A percentile compares a stretch with the other conserved stretches of the same genome.
These are phyloP conservation scores for Osmerus eperlanus DNA, from an alignment of 2,113 vertebrate species.

Conservation along the genomic window DNA sequence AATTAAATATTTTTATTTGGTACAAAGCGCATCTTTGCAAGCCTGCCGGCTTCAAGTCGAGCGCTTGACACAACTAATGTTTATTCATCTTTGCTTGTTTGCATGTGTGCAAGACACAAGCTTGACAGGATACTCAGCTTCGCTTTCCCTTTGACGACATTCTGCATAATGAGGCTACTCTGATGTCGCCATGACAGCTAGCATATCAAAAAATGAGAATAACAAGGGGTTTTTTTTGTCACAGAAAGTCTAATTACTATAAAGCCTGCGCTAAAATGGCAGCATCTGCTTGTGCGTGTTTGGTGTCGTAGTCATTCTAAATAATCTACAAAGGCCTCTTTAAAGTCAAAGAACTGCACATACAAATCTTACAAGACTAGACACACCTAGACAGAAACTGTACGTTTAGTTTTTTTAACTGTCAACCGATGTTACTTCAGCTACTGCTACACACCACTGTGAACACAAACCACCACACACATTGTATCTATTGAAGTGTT, in stretches of 20 bases:
- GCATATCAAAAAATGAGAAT: constrained; percentile 57
- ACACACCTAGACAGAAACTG: no score
- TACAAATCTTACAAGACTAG: no score
- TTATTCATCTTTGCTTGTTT: constrained; percentile 73
- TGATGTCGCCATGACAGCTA: constrained; percentile 64
- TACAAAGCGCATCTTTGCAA: constrained; percentile 69
- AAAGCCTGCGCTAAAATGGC: constrained; percentile 46
- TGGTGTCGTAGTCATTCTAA: constrained; percentile 47
- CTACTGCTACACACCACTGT: constrained; percentile 4
- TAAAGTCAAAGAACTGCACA: no score
- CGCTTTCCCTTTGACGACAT: constrained; percentile 63
- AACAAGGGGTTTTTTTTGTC: constrained; percentile 67
- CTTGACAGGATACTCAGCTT: constrained; percentile 57
- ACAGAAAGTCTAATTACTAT: constrained; percentile 62
- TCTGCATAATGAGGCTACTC: constrained; percentile 68
- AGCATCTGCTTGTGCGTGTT: constrained; percentile 54
- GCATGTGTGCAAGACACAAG: constrained; percentile 59
- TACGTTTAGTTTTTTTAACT: no score
- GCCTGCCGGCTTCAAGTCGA: constrained; percentile 60
- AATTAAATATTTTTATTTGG: constrained; percentile 75
- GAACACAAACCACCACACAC: background rate
- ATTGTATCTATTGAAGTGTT: background rate
- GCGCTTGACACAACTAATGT: constrained; percentile 64
- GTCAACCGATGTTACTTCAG: constrained; percentile 10
- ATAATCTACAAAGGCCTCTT: constrained; percentile 17